Percentiles rank a stretch among this genome's conserved stretches.
These are phyloP conservation scores for Drosophila meridiana DNA, from an alignment of 2,888 invertebrate genomes.

Conservation along the genomic window DNA sequence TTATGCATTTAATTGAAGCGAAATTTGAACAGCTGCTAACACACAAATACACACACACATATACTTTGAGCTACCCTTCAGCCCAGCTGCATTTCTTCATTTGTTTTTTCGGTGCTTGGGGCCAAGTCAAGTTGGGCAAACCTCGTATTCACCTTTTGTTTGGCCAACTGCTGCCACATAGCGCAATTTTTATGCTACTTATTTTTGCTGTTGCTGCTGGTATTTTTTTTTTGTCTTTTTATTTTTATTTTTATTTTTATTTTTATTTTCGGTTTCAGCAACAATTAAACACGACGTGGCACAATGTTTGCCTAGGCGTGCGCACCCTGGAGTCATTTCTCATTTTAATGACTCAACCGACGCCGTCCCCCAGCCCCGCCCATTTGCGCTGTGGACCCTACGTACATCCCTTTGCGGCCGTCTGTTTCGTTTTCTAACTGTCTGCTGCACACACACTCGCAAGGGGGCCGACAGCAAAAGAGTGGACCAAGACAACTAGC, in stretches of 20 bases:
- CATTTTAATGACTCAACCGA: conserved; percentile 77
- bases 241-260: neutral
- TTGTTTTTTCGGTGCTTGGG: conserved; percentile 13
- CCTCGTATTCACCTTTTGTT: conserved; percentile 32
- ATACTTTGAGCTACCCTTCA: neutral
- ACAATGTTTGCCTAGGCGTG: conserved; percentile 64
- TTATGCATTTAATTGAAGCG: conserved; percentile 27
- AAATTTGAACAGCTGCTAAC: conserved; percentile 34
- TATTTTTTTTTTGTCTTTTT: neutral
- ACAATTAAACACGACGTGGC: conserved; percentile 72
- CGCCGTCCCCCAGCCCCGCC: conserved; percentile 45
- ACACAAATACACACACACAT: neutral
- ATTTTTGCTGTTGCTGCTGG: neutral
- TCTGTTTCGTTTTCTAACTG: conserved; percentile 44
- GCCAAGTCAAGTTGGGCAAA: conserved; percentile 61
- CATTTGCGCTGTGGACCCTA: neutral
- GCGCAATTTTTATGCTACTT: conserved; percentile 34
- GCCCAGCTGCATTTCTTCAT: conserved; percentile 46
- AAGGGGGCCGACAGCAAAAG: conserved; percentile 52
- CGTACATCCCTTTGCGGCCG: conserved; percentile 15
- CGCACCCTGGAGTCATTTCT: conserved; percentile 71
- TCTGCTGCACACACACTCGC: conserved; percentile 38
- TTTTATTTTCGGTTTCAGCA: conserved; percentile 49
- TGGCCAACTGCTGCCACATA: conserved; percentile 44
- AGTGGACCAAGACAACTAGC: conserved; percentile 30